Evolutionary conservation across 2,888 invertebrate genomes (phyloP).

Genomic region (Caenorhabditis becei): DNA sequence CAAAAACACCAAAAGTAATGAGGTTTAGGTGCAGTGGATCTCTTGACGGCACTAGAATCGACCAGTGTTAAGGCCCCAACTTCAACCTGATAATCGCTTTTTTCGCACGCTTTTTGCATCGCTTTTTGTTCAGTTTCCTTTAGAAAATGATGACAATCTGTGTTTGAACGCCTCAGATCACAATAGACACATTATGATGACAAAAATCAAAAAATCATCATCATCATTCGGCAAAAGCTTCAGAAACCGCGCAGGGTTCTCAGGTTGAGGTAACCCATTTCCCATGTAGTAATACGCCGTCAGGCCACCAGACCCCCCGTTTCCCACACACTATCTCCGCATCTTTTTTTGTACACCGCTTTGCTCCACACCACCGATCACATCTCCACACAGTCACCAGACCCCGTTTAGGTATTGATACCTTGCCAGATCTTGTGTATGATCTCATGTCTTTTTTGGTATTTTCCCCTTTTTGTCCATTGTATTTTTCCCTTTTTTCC

Average conservation of each 20-base stretch:
- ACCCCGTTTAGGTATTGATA: constrained; percentile 35
- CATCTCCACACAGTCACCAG: neutral
- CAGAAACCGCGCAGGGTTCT: neutral
- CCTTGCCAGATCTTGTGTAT: constrained; percentile 26
- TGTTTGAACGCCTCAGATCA: constrained; percentile 6
- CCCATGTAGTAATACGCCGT: neutral
- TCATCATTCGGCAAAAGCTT: neutral
- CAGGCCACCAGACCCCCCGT: neutral
- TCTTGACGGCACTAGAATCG: constrained; percentile 32
- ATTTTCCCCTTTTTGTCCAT: constrained; percentile 2
- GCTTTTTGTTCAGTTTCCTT: neutral
- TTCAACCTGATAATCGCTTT: constrained; percentile 11
- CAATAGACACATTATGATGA: neutral
- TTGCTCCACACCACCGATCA: constrained; percentile 5
- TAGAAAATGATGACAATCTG: neutral
- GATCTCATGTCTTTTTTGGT: constrained; percentile 26
- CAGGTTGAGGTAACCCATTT: neutral
- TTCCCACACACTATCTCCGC: neutral
- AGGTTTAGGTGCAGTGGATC: constrained; percentile 53
- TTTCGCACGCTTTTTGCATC: constrained; percentile 9
- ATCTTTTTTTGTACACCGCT: constrained; percentile 11
- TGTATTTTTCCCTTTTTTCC: neutral
- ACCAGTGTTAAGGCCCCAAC: constrained; percentile 15
- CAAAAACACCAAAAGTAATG: constrained; percentile 61
- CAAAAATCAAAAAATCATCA: neutral